These are phyloP conservation scores for Aotus griseimembra DNA, from an alignment of 2,797 vertebrate genomes.

Conservation along the genomic window DNA sequence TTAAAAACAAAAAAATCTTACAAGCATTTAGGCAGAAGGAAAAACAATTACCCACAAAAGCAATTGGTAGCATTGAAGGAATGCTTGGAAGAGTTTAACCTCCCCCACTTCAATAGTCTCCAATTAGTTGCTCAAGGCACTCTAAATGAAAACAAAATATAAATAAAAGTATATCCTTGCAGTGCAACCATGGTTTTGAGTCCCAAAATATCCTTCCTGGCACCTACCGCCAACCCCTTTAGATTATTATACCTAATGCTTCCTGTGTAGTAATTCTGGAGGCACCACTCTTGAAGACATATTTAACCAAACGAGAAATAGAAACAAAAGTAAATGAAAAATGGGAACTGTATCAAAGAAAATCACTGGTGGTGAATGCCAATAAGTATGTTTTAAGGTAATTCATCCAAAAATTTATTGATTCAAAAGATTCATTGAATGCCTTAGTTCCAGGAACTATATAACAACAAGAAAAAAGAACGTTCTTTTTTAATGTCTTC, in stretches of 20 bases:
- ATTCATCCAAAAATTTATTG: neutral
- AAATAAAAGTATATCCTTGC: neutral
- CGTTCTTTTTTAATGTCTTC: neutral
- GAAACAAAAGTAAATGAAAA: neutral
- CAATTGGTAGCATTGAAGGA: neutral
- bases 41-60: neutral
- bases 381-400: neutral
- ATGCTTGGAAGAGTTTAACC: neutral
- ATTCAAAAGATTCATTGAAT: neutral
- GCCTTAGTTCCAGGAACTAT: neutral
- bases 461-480: neutral
- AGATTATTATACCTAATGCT: neutral
- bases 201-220: neutral
- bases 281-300: neutral
- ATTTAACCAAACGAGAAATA: neutral
- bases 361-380: neutral
- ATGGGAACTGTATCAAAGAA: neutral
- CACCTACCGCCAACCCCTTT: neutral
- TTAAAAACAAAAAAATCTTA: neutral
- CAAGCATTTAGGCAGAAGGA: neutral
- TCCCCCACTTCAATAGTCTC: neutral
- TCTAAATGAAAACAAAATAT: neutral
- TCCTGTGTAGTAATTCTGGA: neutral
- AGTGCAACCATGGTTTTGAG: neutral
- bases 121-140: neutral